Conservation (phyloP, 2,113 vertebrate species). For the Passer montanus region DNA sequence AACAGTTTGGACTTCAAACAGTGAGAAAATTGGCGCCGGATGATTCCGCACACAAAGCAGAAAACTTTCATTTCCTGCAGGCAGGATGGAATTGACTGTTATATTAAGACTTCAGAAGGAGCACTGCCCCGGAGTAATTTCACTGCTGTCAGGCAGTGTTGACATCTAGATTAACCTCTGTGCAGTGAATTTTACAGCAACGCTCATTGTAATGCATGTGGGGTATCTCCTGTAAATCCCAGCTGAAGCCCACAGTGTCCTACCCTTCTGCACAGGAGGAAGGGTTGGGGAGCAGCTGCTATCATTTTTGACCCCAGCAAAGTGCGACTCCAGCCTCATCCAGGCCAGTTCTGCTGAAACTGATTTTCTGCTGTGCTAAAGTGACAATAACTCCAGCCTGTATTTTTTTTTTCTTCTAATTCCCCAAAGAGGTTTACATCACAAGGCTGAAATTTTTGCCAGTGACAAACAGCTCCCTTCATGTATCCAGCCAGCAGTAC, state of each 20-base stretch:
- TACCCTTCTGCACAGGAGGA: slow-evolving; percentile 23
- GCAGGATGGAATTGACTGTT: slow-evolving; percentile 79
- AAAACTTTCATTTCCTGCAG: slow-evolving; percentile 80
- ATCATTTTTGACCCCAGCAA: slow-evolving; percentile 20
- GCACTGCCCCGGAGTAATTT: slow-evolving; percentile 77
- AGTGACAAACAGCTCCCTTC: slow-evolving; percentile 15
- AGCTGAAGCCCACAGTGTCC: slow-evolving; percentile 35
- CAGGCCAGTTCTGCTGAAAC: slow-evolving; percentile 48
- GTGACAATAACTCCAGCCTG: not conserved
- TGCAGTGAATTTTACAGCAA: slow-evolving; percentile 68
- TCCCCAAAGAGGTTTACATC: slow-evolving; percentile 23
- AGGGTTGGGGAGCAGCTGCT: not conserved
- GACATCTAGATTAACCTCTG: slow-evolving; percentile 83
- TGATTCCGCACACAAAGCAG: slow-evolving; percentile 76
- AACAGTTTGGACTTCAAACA: slow-evolving; percentile 79
- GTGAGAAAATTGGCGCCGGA: slow-evolving; percentile 75
- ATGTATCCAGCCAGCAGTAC: not conserved
- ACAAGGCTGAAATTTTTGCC: not conserved
- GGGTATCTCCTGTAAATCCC: slow-evolving; percentile 61
- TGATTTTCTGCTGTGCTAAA: not conserved
- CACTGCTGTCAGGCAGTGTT: slow-evolving; percentile 74
- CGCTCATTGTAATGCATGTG: slow-evolving; percentile 73
- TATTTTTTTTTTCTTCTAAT: not conserved
- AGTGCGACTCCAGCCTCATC: slow-evolving; percentile 10
- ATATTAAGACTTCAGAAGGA: slow-evolving; percentile 80